Evolutionary conservation across 2,797 vertebrate species (phyloP).

Genomic region (Miichthys miiuy): DNA sequence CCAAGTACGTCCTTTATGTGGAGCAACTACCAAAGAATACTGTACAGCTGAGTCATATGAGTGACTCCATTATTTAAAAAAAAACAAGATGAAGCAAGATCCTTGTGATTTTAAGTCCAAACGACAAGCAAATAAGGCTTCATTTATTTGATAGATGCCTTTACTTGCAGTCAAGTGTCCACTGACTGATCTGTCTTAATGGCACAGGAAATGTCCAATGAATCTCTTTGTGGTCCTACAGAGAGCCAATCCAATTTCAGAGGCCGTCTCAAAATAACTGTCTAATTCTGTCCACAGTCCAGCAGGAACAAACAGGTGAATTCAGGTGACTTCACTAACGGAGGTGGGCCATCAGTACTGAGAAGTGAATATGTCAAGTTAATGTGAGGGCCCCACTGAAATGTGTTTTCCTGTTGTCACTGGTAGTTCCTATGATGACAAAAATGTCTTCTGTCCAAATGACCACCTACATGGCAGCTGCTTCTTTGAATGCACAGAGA

Average conservation of each 20-base stretch:
- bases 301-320: constrained; percentile 9
- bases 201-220: constrained; percentile 39
- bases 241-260: constrained; percentile 44
- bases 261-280: constrained; percentile 43
- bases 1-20: not conserved
- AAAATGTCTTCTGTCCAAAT: not conserved
- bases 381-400: constrained; percentile 5
- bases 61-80: not conserved
- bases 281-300: constrained; percentile 13
- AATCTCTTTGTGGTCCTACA: constrained; percentile 36
- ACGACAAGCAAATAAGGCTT: constrained; percentile 1
- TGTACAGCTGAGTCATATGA: constrained; percentile 9
- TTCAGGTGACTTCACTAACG: not conserved
- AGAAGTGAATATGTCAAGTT: not conserved
- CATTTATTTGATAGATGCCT: not conserved
- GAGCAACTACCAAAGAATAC: not conserved
- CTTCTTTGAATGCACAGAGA: constrained; percentile 2
- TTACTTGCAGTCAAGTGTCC: constrained; percentile 8
- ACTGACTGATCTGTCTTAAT: constrained; percentile 22
- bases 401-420: constrained; percentile 31
- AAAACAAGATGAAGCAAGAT: not conserved
- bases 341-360: not conserved
- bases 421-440: constrained; percentile 21
- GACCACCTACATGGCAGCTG: constrained; percentile 28
- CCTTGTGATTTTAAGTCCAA: not conserved